These are phyloP conservation scores for Cephalotes varians DNA, from an alignment of 2,888 invertebrate genomes.

Conservation along the genomic window DNA sequence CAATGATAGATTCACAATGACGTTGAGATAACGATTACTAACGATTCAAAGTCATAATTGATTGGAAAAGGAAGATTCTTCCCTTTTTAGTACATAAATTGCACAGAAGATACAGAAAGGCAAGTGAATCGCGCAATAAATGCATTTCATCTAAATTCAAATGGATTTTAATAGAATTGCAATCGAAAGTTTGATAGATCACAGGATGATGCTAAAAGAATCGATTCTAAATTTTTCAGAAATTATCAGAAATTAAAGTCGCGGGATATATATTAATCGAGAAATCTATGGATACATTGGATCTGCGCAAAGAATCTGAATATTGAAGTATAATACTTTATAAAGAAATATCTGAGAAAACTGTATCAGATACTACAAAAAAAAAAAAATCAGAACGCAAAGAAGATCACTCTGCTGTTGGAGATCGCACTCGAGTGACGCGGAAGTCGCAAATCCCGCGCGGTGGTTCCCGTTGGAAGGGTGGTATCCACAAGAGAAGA, in stretches of 20 bases:
- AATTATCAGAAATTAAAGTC: neutral
- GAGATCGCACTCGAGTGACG: conserved; percentile 15
- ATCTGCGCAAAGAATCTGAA: neutral
- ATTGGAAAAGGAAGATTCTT: neutral
- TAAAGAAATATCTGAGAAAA: too few species aligned
- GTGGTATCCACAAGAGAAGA: conserved; percentile 21
- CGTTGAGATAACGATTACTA: neutral
- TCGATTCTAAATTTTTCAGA: neutral
- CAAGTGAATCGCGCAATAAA: neutral
- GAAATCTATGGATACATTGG: neutral
- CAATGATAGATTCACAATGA: neutral
- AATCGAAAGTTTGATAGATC: neutral
- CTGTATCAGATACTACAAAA: neutral
- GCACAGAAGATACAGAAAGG: too few species aligned
- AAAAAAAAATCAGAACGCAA: neutral
- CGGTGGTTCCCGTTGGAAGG: conserved; percentile 29
- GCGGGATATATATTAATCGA: neutral
- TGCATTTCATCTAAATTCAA: neutral
- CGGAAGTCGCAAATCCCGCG: conserved; percentile 55
- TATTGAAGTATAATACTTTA: neutral
- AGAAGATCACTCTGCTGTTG: neutral
- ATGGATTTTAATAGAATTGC: neutral
- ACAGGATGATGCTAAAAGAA: neutral
- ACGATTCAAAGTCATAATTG: neutral
- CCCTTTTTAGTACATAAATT: neutral